Evolutionary conservation across 2,113 vertebrate genomes (phyloP).

Genomic region (Chlamydotis undulata): DNA sequence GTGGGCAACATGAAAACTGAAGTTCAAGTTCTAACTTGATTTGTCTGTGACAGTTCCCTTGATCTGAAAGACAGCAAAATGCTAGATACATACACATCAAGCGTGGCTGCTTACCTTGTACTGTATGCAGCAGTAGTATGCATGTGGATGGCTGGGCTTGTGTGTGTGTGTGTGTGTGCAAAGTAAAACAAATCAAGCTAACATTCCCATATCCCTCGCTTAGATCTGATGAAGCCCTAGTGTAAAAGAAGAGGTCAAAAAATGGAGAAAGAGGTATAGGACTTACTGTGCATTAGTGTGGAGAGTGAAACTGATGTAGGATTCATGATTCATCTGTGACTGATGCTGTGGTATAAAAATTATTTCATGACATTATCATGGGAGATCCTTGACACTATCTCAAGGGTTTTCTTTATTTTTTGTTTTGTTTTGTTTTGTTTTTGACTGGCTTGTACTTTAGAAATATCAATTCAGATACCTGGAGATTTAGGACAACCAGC

Average conservation of each 20-base stretch:
- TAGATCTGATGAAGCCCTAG: neutral
- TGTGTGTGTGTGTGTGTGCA: neutral
- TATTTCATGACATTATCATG: neutral
- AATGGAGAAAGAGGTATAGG: neutral
- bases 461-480: neutral
- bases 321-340: neutral
- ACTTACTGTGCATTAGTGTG: neutral
- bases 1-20: neutral
- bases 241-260: neutral
- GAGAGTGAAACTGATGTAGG: neutral
- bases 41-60: neutral
- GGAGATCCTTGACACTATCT: neutral
- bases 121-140: rapidly evolving
- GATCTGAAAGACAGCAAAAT: neutral
- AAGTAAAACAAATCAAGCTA: neutral
- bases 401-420: neutral
- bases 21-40: neutral
- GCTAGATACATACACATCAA: neutral
- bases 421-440: neutral
- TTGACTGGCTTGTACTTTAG: neutral
- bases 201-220: neutral
- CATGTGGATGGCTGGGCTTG: neutral
- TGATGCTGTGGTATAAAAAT: neutral
- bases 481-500: neutral
- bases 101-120: neutral